Conservation (phyloP, 2,113 vertebrate species). For the Xenopus laevis region DNA sequence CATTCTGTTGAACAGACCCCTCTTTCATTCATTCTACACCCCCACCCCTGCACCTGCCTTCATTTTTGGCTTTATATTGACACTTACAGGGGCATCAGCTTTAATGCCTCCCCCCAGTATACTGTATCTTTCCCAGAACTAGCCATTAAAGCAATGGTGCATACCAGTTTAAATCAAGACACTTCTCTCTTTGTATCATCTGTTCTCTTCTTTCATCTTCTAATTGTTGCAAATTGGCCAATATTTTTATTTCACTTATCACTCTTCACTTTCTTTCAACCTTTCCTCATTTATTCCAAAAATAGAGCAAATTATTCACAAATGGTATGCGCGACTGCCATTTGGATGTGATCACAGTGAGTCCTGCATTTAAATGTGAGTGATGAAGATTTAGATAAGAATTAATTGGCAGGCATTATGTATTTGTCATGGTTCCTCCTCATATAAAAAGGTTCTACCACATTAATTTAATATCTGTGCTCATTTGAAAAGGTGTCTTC, state of each 20-base stretch:
- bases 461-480: neutral
- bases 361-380: neutral
- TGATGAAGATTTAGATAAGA: neutral
- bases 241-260: no score
- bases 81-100: slow-evolving; percentile 70
- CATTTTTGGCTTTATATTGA: slow-evolving; percentile 69
- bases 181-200: slow-evolving; percentile 44
- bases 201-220: neutral
- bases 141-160: slow-evolving; percentile 68
- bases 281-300: slow-evolving; percentile 1
- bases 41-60: slow-evolving; percentile 71
- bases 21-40: slow-evolving; percentile 38
- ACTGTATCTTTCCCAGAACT: slow-evolving; percentile 60
- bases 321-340: neutral
- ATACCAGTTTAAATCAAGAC: slow-evolving; percentile 60
- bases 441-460: neutral
- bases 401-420: neutral
- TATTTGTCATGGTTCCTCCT: neutral
- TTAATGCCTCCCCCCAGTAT: slow-evolving; percentile 62
- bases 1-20: slow-evolving; percentile 61
- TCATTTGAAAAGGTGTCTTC: neutral
- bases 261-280: no score
- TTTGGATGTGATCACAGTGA: neutral
- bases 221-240: no score
- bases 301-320: neutral